These are phyloP conservation scores for Phalacrocorax aristotelis DNA, from an alignment of 2,113 vertebrate species.

Conservation along the genomic window DNA sequence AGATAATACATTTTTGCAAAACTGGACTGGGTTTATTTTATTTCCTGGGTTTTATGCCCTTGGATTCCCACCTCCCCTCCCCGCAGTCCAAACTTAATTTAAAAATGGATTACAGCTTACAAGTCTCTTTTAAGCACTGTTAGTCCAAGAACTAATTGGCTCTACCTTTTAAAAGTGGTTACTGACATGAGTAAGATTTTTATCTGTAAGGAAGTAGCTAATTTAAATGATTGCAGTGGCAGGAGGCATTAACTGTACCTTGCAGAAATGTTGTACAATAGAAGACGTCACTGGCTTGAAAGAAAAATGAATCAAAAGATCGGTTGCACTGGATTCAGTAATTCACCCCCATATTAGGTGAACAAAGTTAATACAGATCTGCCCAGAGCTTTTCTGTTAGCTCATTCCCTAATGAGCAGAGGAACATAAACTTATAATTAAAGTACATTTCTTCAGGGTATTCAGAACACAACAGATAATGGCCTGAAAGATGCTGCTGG, in stretches of 20 bases:
- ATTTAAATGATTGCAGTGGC: constrained; percentile 19
- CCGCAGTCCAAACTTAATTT: neutral
- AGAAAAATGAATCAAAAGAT: neutral
- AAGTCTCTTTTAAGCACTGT: neutral
- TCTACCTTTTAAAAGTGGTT: constrained; percentile 24
- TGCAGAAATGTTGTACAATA: constrained; percentile 16
- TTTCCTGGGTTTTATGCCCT: neutral
- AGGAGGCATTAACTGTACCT: constrained; percentile 42
- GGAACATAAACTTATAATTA: neutral
- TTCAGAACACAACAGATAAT: neutral
- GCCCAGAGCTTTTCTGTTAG: neutral
- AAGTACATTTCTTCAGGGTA: neutral
- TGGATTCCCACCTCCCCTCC: neutral
- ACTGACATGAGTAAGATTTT: constrained; percentile 20
- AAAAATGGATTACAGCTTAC: neutral
- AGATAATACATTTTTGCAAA: neutral
- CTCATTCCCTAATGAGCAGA: neutral
- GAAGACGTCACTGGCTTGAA: neutral
- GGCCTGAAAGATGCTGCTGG: neutral
- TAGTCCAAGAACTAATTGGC: constrained; percentile 14
- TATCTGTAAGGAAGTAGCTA: constrained; percentile 30
- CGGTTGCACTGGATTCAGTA: neutral
- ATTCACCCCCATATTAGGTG: neutral
- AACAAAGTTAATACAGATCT: neutral
- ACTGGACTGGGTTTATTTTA: neutral